Base-by-base conservation (phyloP, 2,888 invertebrate genomes). In the Lamellibrachia satsuma region DNA sequence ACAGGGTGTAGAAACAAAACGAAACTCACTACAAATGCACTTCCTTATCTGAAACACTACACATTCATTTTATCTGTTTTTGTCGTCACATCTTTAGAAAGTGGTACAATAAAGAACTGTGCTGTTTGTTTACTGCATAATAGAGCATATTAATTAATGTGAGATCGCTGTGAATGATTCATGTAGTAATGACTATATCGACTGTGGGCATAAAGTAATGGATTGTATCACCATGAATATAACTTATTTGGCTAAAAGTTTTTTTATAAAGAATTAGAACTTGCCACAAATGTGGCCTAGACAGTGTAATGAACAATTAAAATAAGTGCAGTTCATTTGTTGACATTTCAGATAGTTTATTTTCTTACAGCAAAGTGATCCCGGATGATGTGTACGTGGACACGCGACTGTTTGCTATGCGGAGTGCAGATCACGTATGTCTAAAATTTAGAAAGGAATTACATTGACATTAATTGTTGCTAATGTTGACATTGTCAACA, bases 361-460 rank as follows among this genome's bases (percentile, higher is more conserved):
- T 91, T 92, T 90, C 90, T 94, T 94, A 11, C 94, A 94, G 95
- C 93, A 94, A 95, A 92, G 94, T 96, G 7, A 94, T 96, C 52
- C 96, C 96, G 8, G 94, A 94, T 52, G 96, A 96, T 94, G 95
- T 95, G 1, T 93, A 93, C 60, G 95, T 96, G 7, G 96, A 96
- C 93, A 93, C 95, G 6, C 93, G 96, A 55, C 94, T 96, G 94
- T 96, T 96, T 95, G 96, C 96, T 51, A 96, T 96, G 95, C 95
- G 96, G 92, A 96, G 95, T 94, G 95, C 96, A 90, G 96, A 96
- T 93, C 96, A 96, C 94, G 96, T 96, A 94, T 94, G 95, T 93
- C 15, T 7, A 22, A 57, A 51, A 4, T 4, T 75, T 15, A 15
- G 1, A 15, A 3, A 6, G 15, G 4, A 75, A 15, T 75, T 75